phyloP scores from a whole-genome alignment of 2,113 vertebrate genomes.

The Balaenoptera acutorostrata region DNA sequence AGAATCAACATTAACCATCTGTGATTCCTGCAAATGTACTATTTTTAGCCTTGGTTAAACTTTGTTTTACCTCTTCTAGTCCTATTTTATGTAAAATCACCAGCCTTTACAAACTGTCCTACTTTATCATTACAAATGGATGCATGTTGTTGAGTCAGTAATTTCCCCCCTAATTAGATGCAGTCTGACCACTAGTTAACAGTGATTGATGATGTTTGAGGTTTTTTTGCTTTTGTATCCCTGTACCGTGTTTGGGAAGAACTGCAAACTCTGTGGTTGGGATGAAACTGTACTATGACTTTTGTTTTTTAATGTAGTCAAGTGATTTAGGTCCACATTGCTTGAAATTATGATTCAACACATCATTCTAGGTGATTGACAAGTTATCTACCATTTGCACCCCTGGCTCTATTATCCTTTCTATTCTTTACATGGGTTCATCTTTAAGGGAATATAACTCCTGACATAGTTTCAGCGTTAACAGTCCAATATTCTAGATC shows the following conservation, averaged over 20 bases:
- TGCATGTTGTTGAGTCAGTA: neutral
- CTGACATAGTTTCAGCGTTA: neutral
- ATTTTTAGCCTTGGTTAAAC: neutral
- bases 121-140: neutral
- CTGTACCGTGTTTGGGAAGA: neutral
- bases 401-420: neutral
- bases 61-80: neutral
- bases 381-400: neutral
- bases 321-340: neutral
- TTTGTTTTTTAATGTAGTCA: neutral
- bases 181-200: neutral
- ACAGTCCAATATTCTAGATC: neutral
- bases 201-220: neutral
- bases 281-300: neutral
- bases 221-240: neutral
- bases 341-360: neutral
- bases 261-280: neutral
- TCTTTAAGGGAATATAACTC: neutral
- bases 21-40: neutral
- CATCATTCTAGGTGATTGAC: neutral
- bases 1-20: neutral
- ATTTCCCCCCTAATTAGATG: neutral
- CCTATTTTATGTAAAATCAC: neutral
- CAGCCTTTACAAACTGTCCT: neutral
- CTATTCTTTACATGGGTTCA: conserved; percentile 1